phyloP scores from a whole-genome alignment of 2,888 invertebrate species.

The Eupithecia insigniata region DNA sequence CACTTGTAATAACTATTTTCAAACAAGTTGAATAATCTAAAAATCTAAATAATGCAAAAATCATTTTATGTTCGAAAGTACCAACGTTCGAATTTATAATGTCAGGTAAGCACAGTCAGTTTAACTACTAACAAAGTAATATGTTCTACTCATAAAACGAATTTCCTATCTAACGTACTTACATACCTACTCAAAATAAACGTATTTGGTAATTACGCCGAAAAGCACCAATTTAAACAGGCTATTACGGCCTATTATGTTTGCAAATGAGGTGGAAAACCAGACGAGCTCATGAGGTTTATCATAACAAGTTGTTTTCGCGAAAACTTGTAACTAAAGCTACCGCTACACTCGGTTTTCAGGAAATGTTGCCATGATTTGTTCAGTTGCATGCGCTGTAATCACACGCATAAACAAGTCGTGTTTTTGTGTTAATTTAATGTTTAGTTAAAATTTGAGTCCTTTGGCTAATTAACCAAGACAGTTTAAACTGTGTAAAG shows the following conservation, averaged over 20 bases:
- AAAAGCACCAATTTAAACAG: slow-evolving; percentile 1
- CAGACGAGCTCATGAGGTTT: slow-evolving; percentile 11
- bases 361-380: neutral
- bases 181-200: neutral
- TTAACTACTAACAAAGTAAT: neutral
- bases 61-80: no score
- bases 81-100: no score
- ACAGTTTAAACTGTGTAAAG: neutral
- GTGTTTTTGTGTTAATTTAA: neutral
- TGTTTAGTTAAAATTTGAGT: neutral
- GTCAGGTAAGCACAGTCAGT: neutral
- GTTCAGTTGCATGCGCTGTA: neutral
- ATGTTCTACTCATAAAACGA: neutral
- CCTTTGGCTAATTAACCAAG: neutral
- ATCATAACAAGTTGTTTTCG: slow-evolving; percentile 5
- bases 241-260: slow-evolving; percentile 7
- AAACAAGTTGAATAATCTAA: no score
- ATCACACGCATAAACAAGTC: neutral
- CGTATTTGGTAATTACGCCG: neutral
- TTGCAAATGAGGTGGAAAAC: slow-evolving; percentile 12
- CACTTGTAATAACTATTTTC: no score
- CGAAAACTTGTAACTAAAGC: neutral
- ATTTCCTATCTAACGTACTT: neutral
- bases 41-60: no score
- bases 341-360: neutral